These are phyloP conservation scores for Burhinus oedicnemus DNA, from an alignment of 2,113 vertebrate genomes.

Conservation along the genomic window DNA sequence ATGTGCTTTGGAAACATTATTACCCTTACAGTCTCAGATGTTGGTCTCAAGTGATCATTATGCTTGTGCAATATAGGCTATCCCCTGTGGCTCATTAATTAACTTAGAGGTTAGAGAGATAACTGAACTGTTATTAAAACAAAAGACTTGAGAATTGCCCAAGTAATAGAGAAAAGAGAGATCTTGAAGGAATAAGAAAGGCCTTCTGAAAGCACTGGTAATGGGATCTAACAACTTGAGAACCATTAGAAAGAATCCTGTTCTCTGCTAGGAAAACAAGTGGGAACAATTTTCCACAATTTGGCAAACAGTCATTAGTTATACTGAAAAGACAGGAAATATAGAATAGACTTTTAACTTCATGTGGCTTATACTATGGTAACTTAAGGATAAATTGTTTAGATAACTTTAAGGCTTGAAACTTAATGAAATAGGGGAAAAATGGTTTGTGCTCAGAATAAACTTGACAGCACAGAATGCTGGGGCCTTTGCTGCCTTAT, in stretches of 20 bases:
- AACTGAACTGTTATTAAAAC: not conserved
- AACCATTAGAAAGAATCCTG: not conserved
- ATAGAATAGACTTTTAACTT: not conserved
- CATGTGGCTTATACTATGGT: not conserved
- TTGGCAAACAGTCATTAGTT: slow-evolving; percentile 5
- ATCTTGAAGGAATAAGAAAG: not conserved
- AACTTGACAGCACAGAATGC: not conserved
- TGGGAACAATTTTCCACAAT: not conserved
- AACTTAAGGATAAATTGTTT: not conserved
- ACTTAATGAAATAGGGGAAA: not conserved
- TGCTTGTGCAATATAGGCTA: not conserved
- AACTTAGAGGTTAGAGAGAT: not conserved
- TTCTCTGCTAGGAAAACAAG: not conserved
- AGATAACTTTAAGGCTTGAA: not conserved
- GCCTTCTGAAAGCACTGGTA: not conserved
- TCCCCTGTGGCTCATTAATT: slow-evolving; percentile 9
- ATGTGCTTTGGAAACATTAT: not conserved
- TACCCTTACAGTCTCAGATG: not conserved
- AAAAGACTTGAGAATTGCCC: not conserved
- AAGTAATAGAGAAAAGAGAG: not conserved
- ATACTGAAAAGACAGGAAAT: not conserved
- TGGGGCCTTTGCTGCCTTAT: not conserved
- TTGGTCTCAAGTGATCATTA: not conserved
- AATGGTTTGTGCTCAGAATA: not conserved
- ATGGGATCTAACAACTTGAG: slow-evolving; percentile 1